Conservation (phyloP, 2,888 invertebrate genomes). For the Camptogramma bilineatum region DNA sequence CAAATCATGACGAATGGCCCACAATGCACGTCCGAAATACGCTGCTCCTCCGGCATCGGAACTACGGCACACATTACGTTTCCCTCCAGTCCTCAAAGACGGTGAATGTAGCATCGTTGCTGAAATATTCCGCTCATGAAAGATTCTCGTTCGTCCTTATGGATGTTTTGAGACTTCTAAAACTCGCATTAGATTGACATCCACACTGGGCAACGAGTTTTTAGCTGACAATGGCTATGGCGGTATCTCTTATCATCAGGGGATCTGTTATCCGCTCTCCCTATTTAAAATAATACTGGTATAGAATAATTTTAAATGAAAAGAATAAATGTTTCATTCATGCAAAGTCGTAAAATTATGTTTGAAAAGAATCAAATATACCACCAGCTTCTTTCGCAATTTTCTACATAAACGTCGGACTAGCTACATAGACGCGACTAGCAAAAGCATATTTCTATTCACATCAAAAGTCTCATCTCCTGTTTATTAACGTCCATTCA, state of each 20-base stretch:
- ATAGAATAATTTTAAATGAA: slow-evolving; percentile 3
- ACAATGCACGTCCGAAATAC: slow-evolving; percentile 76
- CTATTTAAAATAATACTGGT: slow-evolving; percentile 16
- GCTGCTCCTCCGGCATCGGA: slow-evolving; percentile 52
- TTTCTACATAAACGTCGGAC: slow-evolving; percentile 42
- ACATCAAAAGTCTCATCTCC: slow-evolving; percentile 58
- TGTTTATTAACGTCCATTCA: slow-evolving; percentile 58
- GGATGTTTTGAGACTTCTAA: too few species aligned
- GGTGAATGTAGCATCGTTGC: background rate
- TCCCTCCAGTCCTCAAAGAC: slow-evolving; percentile 4
- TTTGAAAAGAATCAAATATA: slow-evolving; percentile 38
- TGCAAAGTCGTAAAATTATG: slow-evolving; percentile 43
- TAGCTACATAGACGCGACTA: slow-evolving; percentile 37
- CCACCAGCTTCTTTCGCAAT: slow-evolving; percentile 37
- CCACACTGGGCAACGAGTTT: too few species aligned
- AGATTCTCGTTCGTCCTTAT: too few species aligned
- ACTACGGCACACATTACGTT: slow-evolving; percentile 51
- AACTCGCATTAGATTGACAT: too few species aligned
- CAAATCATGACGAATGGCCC: slow-evolving; percentile 83
- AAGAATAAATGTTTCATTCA: slow-evolving; percentile 15
- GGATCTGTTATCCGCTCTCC: background rate
- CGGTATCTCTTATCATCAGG: too few species aligned
- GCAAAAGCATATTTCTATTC: slow-evolving; percentile 49
- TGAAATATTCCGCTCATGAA: slow-evolving; percentile 4
- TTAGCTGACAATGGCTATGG: too few species aligned